Evolutionary conservation across 2,888 invertebrate genomes (phyloP), one percentile per base, ranked within the genome.

Genomic region (Platycheirus albimanus): DNA sequence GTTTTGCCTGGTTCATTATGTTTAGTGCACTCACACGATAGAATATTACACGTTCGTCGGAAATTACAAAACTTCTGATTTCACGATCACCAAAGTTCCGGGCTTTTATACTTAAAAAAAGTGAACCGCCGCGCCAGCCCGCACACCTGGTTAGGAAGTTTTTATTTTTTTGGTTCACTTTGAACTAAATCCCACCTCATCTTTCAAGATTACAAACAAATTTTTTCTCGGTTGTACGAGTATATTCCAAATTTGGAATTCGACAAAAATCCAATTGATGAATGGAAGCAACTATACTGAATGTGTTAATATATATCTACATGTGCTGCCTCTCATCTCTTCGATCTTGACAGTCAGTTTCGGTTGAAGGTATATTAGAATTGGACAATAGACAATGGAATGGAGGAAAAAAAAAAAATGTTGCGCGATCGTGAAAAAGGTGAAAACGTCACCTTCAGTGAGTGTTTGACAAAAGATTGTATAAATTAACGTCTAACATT

Each of bases 1-100:
- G 88, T 81, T 93, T 92, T 0, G 95, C 94, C 87, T 93, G 91
- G 88, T 93, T 92, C 93, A 95, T 94, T n/a, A 1, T n/a, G n/a
- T n/a, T n/a, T n/a, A n/a, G n/a, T 38, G 24, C 20, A 8, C 13
- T 13, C 36, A 20, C 13, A 10, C 58, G 20, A 47, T 20, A 38
- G 38, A 11, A 13, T 61, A n/a, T n/a, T n/a, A n/a, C 11, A 33
- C 41, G 15, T 6, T 8, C 1, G 13, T 63, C 17, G 33, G 20
- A 61, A 71, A 66, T 11, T 47, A 24, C 24, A 36, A 17, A 81
- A 74, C 58, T 79, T 79, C 70, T 84, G 70, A 41, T 70, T 51
- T 15, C 15, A 52, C 41, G 13, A 66, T 19, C 69, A 41, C 15
- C 11, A 61, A 58, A 58, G 69, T 70, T 74, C 19, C 15, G 66